These are phyloP conservation scores for Bombus polaris DNA, from an alignment of 1,140 invertebrate genomes.

Conservation along the genomic window DNA sequence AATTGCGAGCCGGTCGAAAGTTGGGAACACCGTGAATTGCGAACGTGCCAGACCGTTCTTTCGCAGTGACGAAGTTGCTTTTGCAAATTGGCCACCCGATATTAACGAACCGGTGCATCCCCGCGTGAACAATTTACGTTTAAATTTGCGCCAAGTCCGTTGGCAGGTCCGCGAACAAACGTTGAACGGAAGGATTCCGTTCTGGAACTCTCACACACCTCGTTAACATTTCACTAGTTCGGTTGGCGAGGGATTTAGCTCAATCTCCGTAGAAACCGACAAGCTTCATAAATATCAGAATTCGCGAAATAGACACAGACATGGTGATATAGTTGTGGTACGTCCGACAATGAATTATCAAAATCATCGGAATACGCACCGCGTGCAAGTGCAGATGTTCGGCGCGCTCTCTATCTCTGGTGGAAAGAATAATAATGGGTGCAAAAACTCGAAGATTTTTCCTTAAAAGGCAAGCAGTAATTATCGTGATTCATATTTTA, in stretches of 20 bases:
- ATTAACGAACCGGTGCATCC: not conserved
- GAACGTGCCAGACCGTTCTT: not conserved
- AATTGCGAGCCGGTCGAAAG: not conserved
- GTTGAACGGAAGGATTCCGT: not conserved
- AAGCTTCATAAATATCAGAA: constrained; percentile 48
- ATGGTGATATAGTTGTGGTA: not conserved
- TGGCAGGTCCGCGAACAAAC: not conserved
- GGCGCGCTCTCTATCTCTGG: not conserved
- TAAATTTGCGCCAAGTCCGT: not conserved
- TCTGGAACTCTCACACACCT: not conserved
- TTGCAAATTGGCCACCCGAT: not conserved
- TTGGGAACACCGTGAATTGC: not conserved
- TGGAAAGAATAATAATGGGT: not conserved
- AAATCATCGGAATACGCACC: constrained; percentile 65
- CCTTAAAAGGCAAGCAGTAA: not conserved
- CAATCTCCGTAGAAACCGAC: constrained; percentile 47
- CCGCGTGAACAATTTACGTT: not conserved
- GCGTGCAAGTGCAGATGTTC: constrained; percentile 2
- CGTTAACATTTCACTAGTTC: constrained; percentile 49
- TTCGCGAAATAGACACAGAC: not conserved
- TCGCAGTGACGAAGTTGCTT: not conserved
- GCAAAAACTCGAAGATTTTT: not conserved
- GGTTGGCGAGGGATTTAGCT: constrained; percentile 22
- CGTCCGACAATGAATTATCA: constrained; percentile 65
- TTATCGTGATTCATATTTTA: not conserved